phyloP scores from a whole-genome alignment of 2,797 vertebrate species.

The Mormyrus proboscirostris region DNA sequence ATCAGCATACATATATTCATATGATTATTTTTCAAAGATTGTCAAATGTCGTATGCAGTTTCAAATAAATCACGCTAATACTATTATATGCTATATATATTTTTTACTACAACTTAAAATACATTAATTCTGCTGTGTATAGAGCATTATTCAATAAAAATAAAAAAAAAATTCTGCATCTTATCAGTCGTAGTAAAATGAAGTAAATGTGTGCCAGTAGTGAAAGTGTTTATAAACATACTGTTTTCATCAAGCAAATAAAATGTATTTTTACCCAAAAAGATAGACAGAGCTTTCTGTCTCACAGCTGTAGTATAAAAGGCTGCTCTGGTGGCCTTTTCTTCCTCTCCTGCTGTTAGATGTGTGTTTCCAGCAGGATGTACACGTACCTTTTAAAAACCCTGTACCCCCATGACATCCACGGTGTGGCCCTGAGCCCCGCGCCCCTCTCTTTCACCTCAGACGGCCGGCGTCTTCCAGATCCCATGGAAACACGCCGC shows the following conservation, averaged over 20 bases:
- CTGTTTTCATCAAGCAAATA: not conserved
- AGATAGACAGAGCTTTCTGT: not conserved
- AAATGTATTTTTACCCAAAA: not conserved
- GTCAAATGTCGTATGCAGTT: not conserved
- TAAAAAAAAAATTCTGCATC: not conserved
- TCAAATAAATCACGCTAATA: not conserved
- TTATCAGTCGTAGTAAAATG: not conserved
- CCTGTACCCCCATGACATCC: not conserved
- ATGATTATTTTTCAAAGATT: not conserved
- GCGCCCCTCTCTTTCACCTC: not conserved
- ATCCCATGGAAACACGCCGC: constrained; percentile 74
- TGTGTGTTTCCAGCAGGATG: not conserved
- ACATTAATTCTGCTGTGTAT: not conserved
- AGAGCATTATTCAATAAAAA: not conserved
- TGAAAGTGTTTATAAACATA: not conserved
- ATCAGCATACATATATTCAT: not conserved
- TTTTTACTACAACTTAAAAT: not conserved
- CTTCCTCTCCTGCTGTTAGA: not conserved
- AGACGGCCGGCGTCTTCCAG: constrained; percentile 63
- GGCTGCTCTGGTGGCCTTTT: not conserved
- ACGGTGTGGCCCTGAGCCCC: not conserved
- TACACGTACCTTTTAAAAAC: not conserved
- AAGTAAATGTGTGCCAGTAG: not conserved
- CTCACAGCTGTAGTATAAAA: not conserved
- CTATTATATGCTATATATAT: not conserved